Evolutionary conservation across 1,140 invertebrate species (phyloP).

Genomic region (Bombus terrestris): DNA sequence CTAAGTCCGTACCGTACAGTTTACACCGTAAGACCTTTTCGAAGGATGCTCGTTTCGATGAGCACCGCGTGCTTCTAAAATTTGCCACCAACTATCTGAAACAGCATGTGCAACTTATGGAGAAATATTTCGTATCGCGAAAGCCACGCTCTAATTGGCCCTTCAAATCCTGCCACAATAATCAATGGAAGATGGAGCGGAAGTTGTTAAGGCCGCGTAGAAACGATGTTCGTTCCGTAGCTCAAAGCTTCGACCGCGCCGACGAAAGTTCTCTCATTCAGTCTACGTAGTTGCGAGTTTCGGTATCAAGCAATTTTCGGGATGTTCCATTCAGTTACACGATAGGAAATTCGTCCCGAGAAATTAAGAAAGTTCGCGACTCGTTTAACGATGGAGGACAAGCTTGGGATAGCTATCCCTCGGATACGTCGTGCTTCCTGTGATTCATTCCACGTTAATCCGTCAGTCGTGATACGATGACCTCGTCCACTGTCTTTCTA

Average conservation of each 20-base stretch:
- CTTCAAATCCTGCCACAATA: too few species aligned
- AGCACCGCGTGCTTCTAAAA: too few species aligned
- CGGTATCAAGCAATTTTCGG: background rate
- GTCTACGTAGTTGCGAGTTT: background rate
- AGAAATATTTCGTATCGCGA: too few species aligned
- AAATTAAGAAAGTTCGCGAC: slow-evolving; percentile 7
- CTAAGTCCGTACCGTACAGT: too few species aligned
- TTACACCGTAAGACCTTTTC: too few species aligned
- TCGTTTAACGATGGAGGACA: background rate
- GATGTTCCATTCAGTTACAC: background rate
- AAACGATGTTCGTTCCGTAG: slow-evolving; percentile 7
- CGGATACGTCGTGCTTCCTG: too few species aligned
- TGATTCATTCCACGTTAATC: background rate
- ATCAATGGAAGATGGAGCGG: too few species aligned
- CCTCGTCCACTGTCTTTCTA: too few species aligned
- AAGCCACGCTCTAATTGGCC: too few species aligned
- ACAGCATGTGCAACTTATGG: too few species aligned
- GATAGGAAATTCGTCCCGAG: background rate
- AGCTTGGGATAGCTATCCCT: background rate
- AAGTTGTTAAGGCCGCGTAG: background rate
- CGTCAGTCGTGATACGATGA: background rate
- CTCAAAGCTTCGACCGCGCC: background rate
- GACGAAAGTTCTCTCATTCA: background rate
- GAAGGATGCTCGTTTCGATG: too few species aligned
- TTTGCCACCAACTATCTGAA: too few species aligned